A percentile compares a stretch with the other conserved stretches of the same genome.
Conservation (phyloP, 2,797 vertebrate species). For the Acanthiza pusilla region DNA sequence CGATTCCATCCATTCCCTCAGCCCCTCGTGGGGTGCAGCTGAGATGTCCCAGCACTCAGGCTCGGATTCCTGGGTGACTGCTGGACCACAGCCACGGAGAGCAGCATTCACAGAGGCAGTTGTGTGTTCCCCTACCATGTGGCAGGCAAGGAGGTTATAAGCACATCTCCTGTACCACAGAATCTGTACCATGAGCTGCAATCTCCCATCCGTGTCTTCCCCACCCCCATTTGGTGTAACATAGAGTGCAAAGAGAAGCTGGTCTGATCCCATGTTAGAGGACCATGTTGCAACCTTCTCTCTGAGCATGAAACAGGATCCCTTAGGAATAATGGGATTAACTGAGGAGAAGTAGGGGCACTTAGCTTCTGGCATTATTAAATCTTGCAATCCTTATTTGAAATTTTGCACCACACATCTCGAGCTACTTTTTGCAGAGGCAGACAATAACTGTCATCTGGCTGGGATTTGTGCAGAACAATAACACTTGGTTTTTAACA, state of each 20-base stretch:
- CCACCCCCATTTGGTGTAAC: background rate
- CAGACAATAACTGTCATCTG: constrained; percentile 66
- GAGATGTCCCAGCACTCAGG: background rate
- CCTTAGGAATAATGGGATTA: constrained; percentile 43
- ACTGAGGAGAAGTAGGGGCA: constrained; percentile 24
- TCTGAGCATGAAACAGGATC: constrained; percentile 19
- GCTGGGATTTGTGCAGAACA: constrained; percentile 60
- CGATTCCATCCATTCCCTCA: background rate
- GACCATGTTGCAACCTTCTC: constrained; percentile 1
- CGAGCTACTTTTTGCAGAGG: constrained; percentile 41
- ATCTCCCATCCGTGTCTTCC: background rate
- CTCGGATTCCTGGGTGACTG: accelerated
- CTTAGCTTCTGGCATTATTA: constrained; percentile 45
- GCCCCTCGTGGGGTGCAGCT: accelerated
- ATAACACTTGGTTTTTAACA: constrained; percentile 57
- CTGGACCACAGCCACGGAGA: background rate
- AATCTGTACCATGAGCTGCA: background rate
- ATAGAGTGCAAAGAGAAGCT: background rate
- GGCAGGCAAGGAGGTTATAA: background rate
- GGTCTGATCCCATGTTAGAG: background rate
- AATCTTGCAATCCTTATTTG: constrained; percentile 49
- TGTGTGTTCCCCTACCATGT: accelerated
- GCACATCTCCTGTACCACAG: background rate
- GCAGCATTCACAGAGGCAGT: background rate
- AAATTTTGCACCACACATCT: constrained; percentile 35